Conservation (phyloP, 2,113 vertebrate species). For the Hypocryptadius cinnamomeus region DNA sequence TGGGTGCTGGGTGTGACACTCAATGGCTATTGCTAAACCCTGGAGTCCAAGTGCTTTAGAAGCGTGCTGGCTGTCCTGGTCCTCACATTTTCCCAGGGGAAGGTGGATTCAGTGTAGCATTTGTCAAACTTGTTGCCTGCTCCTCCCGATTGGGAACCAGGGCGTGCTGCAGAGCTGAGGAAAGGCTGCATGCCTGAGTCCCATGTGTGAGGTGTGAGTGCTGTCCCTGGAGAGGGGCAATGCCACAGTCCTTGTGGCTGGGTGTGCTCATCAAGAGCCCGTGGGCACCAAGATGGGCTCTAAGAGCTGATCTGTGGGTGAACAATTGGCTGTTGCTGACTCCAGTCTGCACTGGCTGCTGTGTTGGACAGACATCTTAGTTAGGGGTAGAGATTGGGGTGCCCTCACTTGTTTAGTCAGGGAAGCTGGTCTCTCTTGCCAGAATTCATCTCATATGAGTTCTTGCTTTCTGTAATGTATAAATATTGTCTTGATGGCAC, state of each 20-base stretch:
- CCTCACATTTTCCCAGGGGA: neutral
- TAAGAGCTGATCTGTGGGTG: neutral
- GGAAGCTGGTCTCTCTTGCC: neutral
- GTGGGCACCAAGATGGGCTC: neutral
- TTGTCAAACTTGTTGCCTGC: neutral
- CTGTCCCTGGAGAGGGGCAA: neutral
- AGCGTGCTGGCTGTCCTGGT: rapidly evolving
- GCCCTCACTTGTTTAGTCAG: neutral
- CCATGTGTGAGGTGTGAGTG: neutral
- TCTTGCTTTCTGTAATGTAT: neutral
- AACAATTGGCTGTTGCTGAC: neutral
- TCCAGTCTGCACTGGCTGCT: neutral
- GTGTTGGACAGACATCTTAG: neutral
- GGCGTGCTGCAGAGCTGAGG: neutral
- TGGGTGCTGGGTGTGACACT: neutral
- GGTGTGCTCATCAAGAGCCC: too few species aligned
- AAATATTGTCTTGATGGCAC: neutral
- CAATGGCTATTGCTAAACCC: neutral
- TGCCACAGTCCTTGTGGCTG: neutral
- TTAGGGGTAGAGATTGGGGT: neutral
- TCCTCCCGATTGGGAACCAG: neutral
- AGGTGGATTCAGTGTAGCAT: neutral
- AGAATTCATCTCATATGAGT: neutral
- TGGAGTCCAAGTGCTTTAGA: neutral
- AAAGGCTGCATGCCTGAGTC: rapidly evolving